These are phyloP conservation scores for Subacronicta megacephala DNA, from an alignment of 2,888 invertebrate species.

Conservation along the genomic window DNA sequence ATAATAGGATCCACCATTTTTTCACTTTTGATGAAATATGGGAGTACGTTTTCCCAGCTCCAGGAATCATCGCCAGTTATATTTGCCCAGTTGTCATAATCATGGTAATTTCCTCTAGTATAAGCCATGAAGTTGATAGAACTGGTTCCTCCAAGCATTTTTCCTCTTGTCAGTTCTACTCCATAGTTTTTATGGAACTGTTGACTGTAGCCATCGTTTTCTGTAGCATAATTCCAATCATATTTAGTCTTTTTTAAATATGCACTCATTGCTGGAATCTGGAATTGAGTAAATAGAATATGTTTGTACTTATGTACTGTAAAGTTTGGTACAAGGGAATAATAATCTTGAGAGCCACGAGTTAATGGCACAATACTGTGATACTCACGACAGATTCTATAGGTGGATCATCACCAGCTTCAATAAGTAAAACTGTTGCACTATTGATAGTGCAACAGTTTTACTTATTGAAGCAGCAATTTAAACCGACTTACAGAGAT, in stretches of 20 bases:
- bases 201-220: conserved; percentile 62
- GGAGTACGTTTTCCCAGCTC: conserved; percentile 84
- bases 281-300: conserved; percentile 3
- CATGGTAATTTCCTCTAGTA: conserved; percentile 74
- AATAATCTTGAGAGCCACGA: too few relatives aligned
- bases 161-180: conserved; percentile 82
- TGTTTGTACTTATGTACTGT: too few relatives aligned
- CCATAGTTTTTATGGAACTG: conserved; percentile 39
- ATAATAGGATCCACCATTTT: conserved; percentile 60
- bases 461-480: too few relatives aligned
- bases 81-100: conserved; percentile 84
- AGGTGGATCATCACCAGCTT: conserved; percentile 84
- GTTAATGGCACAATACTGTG: background rate
- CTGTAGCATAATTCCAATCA: conserved; percentile 70
- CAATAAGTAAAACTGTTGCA: conserved; percentile 80
- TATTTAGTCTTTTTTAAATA: conserved; percentile 35
- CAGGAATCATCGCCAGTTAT: conserved; percentile 81
- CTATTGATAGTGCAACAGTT: too few relatives aligned
- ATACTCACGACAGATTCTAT: conserved; percentile 45
- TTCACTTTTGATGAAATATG: conserved; percentile 85
- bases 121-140: conserved; percentile 87
- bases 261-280: conserved; percentile 36
- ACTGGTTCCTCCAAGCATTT: conserved; percentile 89
- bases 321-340: too few relatives aligned
- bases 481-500: too few relatives aligned